phyloP scores from a whole-genome alignment of 1,140 invertebrate species.

The Copidosoma floridanum region DNA sequence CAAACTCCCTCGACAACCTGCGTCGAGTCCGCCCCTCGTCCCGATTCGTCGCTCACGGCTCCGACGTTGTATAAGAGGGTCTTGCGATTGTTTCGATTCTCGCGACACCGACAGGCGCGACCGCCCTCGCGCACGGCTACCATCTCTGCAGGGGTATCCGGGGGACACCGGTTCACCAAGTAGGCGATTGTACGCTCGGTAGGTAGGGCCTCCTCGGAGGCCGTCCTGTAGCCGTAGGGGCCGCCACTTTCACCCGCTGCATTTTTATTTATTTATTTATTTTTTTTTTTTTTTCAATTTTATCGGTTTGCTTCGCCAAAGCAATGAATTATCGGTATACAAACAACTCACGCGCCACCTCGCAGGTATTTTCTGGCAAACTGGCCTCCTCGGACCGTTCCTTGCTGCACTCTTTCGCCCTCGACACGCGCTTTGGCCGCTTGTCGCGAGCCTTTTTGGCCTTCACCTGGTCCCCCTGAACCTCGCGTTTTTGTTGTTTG shows the following conservation, averaged over 20 bases:
- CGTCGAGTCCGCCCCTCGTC: background rate
- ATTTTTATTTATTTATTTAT: no score
- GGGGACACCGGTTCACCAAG: constrained; percentile 32
- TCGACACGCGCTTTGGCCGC: background rate
- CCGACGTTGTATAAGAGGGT: constrained; percentile 34
- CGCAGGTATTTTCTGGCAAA: no score
- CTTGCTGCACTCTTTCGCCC: no score
- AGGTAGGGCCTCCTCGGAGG: constrained; percentile 35
- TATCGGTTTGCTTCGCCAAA: no score
- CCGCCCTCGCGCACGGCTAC: constrained; percentile 33
- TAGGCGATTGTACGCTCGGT: constrained; percentile 37
- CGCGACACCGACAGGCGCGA: constrained; percentile 39
- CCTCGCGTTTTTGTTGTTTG: background rate
- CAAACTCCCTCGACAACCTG: constrained; percentile 36
- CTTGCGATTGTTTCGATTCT: constrained; percentile 41
- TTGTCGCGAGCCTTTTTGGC: background rate
- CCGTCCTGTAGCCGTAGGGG: constrained; percentile 35
- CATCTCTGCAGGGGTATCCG: constrained; percentile 30
- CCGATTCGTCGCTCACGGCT: constrained; percentile 2
- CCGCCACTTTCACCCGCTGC: background rate
- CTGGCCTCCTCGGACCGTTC: no score
- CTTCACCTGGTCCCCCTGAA: background rate
- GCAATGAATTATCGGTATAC: no score
- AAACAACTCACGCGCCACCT: no score
- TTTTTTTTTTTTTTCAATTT: background rate